phyloP scores from a whole-genome alignment of 1,140 invertebrate genomes.

The Panulirus ornatus region DNA sequence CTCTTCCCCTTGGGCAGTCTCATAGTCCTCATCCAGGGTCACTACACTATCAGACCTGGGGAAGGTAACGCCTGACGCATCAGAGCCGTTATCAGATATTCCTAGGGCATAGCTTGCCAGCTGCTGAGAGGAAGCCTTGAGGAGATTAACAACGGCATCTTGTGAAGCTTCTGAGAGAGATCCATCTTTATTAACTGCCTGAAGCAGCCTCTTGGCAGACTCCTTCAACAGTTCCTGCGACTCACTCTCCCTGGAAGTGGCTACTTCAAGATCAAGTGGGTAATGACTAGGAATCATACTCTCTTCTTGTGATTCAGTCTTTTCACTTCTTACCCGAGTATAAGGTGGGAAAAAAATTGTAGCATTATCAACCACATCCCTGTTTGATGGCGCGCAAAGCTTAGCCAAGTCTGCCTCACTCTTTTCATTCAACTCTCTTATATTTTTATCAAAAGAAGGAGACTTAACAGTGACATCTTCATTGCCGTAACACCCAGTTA shows the following conservation, averaged over 20 bases:
- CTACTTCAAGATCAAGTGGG: no score
- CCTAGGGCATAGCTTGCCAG: conserved; percentile 28
- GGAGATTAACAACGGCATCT: conserved; percentile 46
- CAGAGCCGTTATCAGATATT: neutral
- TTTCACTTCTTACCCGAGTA: neutral
- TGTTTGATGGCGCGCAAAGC: neutral
- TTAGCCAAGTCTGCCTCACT: neutral
- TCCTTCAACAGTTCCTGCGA: conserved; percentile 49
- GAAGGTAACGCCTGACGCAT: neutral
- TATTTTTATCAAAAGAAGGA: neutral
- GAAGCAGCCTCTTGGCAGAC: conserved; percentile 47
- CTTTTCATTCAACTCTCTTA: neutral
- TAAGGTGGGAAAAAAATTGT: neutral
- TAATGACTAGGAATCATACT: neutral
- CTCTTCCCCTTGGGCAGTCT: conserved; percentile 40
- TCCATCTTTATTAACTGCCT: conserved; percentile 57
- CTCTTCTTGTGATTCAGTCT: neutral
- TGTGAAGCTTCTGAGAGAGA: conserved; percentile 56
- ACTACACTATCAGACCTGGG: conserved; percentile 9
- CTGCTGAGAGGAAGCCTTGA: conserved; percentile 48
- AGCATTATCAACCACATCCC: neutral
- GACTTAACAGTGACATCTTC: neutral
- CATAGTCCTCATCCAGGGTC: conserved; percentile 37
- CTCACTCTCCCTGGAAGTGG: neutral
- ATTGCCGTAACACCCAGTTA: neutral